phyloP scores from a whole-genome alignment of 2,888 invertebrate species.

The Sepiola atlantica region DNA sequence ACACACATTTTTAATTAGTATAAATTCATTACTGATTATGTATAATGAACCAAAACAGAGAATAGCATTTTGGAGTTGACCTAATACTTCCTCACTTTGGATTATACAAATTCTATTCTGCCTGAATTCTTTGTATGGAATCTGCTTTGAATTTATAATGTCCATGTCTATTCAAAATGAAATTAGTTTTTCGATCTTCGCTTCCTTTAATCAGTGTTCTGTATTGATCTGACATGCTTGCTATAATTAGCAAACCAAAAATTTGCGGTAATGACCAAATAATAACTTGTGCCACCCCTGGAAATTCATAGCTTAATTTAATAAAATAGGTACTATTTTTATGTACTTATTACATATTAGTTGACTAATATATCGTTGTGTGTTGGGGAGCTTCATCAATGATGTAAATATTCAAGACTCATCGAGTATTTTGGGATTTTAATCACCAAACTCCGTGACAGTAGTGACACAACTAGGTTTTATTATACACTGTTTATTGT shows the following conservation, averaged over 20 bases:
- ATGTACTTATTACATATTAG: too few species aligned
- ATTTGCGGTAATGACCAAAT: not conserved
- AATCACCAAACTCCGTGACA: too few species aligned
- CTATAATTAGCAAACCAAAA: not conserved
- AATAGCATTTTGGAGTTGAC: not conserved
- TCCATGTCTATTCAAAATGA: slow-evolving; percentile 14
- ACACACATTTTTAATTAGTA: too few species aligned
- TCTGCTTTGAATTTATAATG: not conserved
- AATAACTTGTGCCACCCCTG: not conserved
- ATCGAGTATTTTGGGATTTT: too few species aligned
- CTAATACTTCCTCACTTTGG: not conserved
- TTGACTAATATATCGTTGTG: too few species aligned
- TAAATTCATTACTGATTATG: not conserved
- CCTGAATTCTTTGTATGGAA: not conserved
- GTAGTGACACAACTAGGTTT: too few species aligned
- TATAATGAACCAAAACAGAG: not conserved
- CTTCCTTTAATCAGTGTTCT: not conserved
- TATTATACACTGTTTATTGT: too few species aligned
- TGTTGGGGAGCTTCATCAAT: too few species aligned
- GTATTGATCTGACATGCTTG: not conserved
- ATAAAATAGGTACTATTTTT: too few species aligned
- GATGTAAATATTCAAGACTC: too few species aligned
- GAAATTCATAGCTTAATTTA: too few species aligned
- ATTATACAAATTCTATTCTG: not conserved
- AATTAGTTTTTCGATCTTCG: not conserved